Conservation (phyloP, 2,888 invertebrate species). For the Microctonus brassicae region DNA sequence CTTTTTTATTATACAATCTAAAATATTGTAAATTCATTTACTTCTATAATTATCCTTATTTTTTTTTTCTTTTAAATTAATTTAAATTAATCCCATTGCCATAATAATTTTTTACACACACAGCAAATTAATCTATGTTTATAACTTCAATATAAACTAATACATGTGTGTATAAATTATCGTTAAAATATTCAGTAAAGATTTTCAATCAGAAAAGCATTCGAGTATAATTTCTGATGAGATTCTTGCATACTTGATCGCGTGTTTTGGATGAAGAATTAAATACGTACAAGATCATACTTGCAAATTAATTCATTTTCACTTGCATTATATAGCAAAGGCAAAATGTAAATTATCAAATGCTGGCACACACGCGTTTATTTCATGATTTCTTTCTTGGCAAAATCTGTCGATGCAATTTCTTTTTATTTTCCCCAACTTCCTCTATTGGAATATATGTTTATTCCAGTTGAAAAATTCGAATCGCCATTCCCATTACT, state of each 20-base stretch:
- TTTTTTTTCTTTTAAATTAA: no score
- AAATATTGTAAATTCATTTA: no score
- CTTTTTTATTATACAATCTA: no score
- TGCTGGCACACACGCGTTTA: no score
- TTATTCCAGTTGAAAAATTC: not conserved
- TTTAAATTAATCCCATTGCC: no score
- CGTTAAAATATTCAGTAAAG: no score
- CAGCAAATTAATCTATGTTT: no score
- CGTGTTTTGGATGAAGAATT: not conserved
- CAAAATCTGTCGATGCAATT: not conserved
- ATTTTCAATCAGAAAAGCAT: not conserved
- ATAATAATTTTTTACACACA: no score
- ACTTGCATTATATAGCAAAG: not conserved
- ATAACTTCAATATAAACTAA: no score
- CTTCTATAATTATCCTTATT: no score
- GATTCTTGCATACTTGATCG: slow-evolving; percentile 5
- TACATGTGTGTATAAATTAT: no score
- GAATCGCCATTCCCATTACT: not conserved
- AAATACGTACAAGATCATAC: not conserved
- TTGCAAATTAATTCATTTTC: not conserved
- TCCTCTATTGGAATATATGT: not conserved
- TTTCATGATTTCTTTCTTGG: not conserved
- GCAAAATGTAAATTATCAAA: no score
- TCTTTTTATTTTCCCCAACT: not conserved
- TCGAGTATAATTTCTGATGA: not conserved